These are phyloP conservation scores for Nomada lathburiana DNA, from an alignment of 2,888 invertebrate species.

Conservation along the genomic window DNA sequence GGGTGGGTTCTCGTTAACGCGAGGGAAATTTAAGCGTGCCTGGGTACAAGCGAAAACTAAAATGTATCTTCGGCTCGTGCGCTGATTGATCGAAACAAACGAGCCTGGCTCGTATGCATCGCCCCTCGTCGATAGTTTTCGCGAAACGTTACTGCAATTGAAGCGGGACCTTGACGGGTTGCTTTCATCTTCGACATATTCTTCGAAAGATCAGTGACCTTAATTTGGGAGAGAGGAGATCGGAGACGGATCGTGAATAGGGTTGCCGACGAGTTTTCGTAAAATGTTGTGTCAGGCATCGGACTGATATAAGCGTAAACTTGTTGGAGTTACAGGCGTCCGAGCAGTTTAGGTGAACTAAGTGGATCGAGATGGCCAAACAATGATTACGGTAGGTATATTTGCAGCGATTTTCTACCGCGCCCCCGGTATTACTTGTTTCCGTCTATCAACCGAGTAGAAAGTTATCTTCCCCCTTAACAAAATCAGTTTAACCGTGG, in stretches of 20 bases:
- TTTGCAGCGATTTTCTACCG: not conserved
- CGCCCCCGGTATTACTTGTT: not conserved
- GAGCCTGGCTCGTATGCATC: constrained; percentile 12
- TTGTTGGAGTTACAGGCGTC: no score
- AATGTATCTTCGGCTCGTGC: not conserved
- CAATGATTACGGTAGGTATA: no score
- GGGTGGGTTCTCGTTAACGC: constrained; percentile 53
- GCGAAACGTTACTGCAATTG: constrained; percentile 21
- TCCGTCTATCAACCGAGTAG: not conserved
- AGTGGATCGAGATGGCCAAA: no score
- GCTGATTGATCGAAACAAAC: constrained; percentile 28
- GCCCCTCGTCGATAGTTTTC: constrained; percentile 17
- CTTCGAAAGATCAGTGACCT: constrained; percentile 5
- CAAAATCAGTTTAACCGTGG: not conserved
- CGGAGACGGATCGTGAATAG: not conserved
- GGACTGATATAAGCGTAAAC: no score
- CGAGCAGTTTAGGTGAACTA: no score
- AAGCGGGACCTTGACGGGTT: not conserved
- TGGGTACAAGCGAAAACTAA: not conserved
- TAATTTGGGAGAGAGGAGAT: constrained; percentile 27
- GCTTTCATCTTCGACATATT: constrained; percentile 27
- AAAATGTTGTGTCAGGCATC: not conserved
- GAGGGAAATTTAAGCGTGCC: constrained; percentile 46
- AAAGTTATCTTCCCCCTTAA: not conserved
- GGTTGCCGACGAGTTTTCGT: constrained; percentile 11